Conservation (phyloP, 2,113 vertebrate species). For the Furnarius figulus region DNA sequence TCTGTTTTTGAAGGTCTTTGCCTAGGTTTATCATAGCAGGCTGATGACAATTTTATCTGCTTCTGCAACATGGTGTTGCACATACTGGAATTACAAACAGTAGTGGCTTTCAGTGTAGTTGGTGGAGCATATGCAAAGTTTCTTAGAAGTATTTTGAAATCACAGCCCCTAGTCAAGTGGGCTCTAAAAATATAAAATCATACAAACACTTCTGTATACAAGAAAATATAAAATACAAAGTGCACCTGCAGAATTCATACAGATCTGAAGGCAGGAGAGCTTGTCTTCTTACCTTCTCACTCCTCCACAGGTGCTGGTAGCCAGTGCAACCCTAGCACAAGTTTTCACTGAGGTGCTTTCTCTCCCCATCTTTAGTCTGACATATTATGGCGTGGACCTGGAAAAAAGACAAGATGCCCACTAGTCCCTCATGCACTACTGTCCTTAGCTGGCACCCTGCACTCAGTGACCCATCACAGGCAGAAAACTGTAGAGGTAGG, state of each 20-base stretch:
- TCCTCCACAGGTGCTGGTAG: not conserved
- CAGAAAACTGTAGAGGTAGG: not conserved
- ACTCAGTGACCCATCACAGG: not conserved
- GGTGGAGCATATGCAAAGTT: not conserved
- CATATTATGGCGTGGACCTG: accelerated
- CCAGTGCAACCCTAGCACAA: not conserved
- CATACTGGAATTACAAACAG: not conserved
- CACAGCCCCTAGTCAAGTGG: not conserved
- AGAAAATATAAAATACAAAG: not conserved
- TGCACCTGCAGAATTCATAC: not conserved
- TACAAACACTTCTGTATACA: not conserved
- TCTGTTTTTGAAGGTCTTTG: not conserved
- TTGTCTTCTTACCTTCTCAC: not conserved
- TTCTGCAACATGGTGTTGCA: not conserved
- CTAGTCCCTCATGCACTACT: not conserved
- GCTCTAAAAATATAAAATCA: not conserved
- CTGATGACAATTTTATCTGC: not conserved
- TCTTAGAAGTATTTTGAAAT: not conserved
- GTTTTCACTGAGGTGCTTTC: not conserved
- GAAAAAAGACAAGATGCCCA: not conserved
- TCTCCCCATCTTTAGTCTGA: not conserved
- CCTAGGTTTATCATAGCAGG: not conserved
- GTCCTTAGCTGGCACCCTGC: not conserved
- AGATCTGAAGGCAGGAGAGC: not conserved
- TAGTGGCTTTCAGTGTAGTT: not conserved